phyloP scores from a whole-genome alignment of 2,888 invertebrate genomes.

The Eurytoma californica region DNA sequence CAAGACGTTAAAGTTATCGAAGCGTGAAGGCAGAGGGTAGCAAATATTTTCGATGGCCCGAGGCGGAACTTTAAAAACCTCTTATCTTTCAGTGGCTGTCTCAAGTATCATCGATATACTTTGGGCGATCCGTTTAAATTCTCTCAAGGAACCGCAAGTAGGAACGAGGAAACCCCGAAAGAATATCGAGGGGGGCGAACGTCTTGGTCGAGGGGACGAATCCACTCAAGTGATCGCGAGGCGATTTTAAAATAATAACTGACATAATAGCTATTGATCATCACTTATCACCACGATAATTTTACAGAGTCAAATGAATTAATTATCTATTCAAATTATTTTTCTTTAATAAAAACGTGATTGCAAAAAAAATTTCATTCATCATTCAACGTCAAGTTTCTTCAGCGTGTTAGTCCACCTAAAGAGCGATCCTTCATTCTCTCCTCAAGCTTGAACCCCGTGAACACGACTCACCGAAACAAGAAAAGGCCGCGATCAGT shows the following conservation, averaged over 20 bases:
- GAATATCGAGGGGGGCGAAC: constrained; percentile 49
- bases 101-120: constrained; percentile 66
- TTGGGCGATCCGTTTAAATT: constrained; percentile 61
- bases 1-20: constrained; percentile 21
- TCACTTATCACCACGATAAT: background rate
- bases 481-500: constrained; percentile 35
- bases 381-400: too few species aligned
- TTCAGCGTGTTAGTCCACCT: too few species aligned
- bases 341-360: background rate
- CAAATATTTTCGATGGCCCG: constrained; percentile 59
- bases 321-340: background rate
- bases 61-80: constrained; percentile 63
- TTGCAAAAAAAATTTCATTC: too few species aligned
- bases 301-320: background rate
- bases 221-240: constrained; percentile 12
- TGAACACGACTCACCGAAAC: constrained; percentile 17
- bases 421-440: constrained; percentile 12
- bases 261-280: too few species aligned
- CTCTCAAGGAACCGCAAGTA: constrained; percentile 44
- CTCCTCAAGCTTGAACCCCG: constrained; percentile 2
- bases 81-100: constrained; percentile 55
- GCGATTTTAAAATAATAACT: constrained; percentile 5
- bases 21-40: constrained; percentile 10
- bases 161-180: constrained; percentile 45
- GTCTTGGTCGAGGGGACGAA: constrained; percentile 35